Percentiles rank a stretch among this genome's conserved stretches.
Conservation (phyloP, 2,888 invertebrate genomes). For the Ormyrus thymus region DNA sequence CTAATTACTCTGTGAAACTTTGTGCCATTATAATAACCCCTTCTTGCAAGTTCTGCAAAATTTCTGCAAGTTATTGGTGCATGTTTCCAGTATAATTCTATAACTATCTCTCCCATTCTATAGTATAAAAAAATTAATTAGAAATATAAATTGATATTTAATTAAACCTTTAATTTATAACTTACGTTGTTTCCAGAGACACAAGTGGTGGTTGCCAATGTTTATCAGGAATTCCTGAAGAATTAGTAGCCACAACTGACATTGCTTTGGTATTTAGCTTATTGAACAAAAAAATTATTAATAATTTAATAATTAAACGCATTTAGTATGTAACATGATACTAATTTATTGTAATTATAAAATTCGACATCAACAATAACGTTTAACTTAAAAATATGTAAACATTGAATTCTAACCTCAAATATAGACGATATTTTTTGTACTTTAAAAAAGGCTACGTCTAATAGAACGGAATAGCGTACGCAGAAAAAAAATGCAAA, state of each 20-base stretch:
- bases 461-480: too few relatives aligned
- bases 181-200: constrained; percentile 89
- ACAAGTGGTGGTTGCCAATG: constrained; percentile 93
- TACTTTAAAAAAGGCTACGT: too few relatives aligned
- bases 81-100: constrained; percentile 99
- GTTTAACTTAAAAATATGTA: too few relatives aligned
- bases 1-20: constrained; percentile 97
- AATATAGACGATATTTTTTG: too few relatives aligned
- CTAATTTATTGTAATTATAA: too few relatives aligned
- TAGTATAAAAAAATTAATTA: constrained; percentile 61
- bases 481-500: too few relatives aligned
- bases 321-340: background rate
- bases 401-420: too few relatives aligned
- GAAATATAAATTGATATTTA: constrained; percentile 31
- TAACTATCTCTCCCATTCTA: constrained; percentile 93
- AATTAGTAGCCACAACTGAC: constrained; percentile 37
- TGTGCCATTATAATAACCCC: constrained; percentile 97
- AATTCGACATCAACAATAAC: too few relatives aligned
- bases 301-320: background rate
- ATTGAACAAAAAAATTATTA: background rate
- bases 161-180: constrained; percentile 1
- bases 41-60: constrained; percentile 93
- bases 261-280: constrained; percentile 1
- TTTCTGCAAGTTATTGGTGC: constrained; percentile 98
- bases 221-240: constrained; percentile 86